Evolutionary conservation across 1,140 invertebrate species (phyloP).

Genomic region (Anagrus nilaparvatae): DNA sequence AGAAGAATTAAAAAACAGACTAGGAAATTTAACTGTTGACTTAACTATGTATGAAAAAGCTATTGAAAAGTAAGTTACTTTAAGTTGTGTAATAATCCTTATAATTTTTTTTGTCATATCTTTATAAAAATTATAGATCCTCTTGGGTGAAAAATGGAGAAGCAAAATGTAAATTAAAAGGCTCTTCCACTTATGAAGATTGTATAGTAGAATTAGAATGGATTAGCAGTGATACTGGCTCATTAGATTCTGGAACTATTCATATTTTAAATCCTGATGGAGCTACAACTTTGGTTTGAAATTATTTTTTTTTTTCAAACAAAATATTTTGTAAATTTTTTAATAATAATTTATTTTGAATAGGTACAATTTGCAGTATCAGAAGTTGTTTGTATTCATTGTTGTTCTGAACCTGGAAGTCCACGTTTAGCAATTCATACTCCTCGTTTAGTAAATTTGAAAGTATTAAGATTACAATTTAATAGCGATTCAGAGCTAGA

Average conservation of each 20-base stretch:
- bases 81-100: not conserved
- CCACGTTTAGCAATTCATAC: constrained; percentile 63
- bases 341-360: constrained; percentile 9
- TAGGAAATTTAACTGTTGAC: constrained; percentile 41
- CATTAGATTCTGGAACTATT: constrained; percentile 60
- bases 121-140: constrained; percentile 37
- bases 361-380: constrained; percentile 52
- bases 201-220: constrained; percentile 75
- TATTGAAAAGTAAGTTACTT: constrained; percentile 51
- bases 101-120: constrained; percentile 2
- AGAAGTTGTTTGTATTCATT: constrained; percentile 64
- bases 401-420: constrained; percentile 65
- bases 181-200: constrained; percentile 53
- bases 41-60: constrained; percentile 58
- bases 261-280: constrained; percentile 67
- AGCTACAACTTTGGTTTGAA: constrained; percentile 55
- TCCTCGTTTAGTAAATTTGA: constrained; percentile 45
- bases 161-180: constrained; percentile 55
- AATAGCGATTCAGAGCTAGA: constrained; percentile 69
- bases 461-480: constrained; percentile 60
- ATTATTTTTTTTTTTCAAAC: not conserved
- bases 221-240: constrained; percentile 47
- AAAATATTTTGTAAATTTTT: constrained; percentile 8
- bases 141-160: constrained; percentile 75
- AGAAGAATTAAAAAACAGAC: constrained; percentile 53